Evolutionary conservation across 2,797 vertebrate genomes (phyloP), one percentile per base, ranked within the genome.

Genomic region (Rousettus madagascariensis): DNA sequence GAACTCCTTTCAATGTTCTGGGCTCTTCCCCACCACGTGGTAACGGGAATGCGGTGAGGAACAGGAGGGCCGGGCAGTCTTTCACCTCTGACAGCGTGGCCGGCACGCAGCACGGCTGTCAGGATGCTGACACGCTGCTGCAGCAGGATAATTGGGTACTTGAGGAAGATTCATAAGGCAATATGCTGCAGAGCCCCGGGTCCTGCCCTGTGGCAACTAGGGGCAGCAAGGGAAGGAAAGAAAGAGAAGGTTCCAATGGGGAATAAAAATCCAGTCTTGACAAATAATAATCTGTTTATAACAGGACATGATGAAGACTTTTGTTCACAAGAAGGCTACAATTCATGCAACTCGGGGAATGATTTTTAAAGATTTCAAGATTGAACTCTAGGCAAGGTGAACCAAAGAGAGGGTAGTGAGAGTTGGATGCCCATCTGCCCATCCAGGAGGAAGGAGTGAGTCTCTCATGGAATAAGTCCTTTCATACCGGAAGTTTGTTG

Each of bases 141-240:
- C 96, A 92, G 97, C 92, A 30, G 94, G 98, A 98, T 98, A 98
- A 98, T 99, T 98, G 98, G 98, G 97, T 98, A 98, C 97, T 98
- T 98, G 98, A 98, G 98, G 98, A 98, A 98, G 98, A 99, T 98
- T 98, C 98, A 98, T 98, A 98, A 97, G 95, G 97, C 98, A 98
- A 90, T 98, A 97, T 97, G 98, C 97, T 97, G 63, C 92, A 49
- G 91, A 92, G 95, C 90, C 84, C 88, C 80, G 30, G 97, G 97
- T 97, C 97, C 92, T 98, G 97, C 97, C 98, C 97, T 69, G 74
- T 98, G 97, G 98, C 98, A 97, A 15, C 22, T 2, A 77, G 94
- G 97, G 92, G 77, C 92, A 94, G 96, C 77, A 55, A 95, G 79
- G 57, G 87, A 93, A 92, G 20, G 79, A 84, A 94, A 97, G 91